phyloP scores from a whole-genome alignment of 2,113 vertebrate genomes.

The Gavialis gangeticus region DNA sequence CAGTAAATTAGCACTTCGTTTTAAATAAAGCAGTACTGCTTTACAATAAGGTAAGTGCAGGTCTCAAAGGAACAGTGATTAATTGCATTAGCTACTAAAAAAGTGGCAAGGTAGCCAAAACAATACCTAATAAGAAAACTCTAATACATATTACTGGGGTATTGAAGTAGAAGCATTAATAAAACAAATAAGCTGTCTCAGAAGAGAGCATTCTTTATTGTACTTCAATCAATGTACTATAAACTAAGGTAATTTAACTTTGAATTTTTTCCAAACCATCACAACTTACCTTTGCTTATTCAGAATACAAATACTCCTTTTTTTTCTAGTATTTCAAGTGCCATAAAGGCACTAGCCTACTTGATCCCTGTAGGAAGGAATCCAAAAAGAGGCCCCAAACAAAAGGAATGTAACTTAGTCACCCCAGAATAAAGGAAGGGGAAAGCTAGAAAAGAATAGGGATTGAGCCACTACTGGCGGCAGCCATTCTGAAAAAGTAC shows the following conservation, averaged over 20 bases:
- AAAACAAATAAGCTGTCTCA: not conserved
- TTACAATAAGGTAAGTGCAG: not conserved
- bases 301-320: not conserved
- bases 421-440: not conserved
- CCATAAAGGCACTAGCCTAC: not conserved
- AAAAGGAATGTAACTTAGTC: not conserved
- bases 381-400: not conserved
- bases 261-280: not conserved
- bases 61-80: not conserved
- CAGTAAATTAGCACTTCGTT: not conserved
- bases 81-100: not conserved
- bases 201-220: not conserved
- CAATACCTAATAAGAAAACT: not conserved
- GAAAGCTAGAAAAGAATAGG: not conserved
- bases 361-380: not conserved
- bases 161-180: not conserved
- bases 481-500: not conserved
- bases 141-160: not conserved
- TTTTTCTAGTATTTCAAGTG: not conserved
- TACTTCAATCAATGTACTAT: not conserved
- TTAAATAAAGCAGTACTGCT: not conserved
- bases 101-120: not conserved
- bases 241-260: not conserved
- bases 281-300: not conserved
- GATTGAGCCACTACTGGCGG: not conserved